These are phyloP conservation scores for Cepaea nemoralis DNA, from an alignment of 1,140 invertebrate species.

Conservation along the genomic window DNA sequence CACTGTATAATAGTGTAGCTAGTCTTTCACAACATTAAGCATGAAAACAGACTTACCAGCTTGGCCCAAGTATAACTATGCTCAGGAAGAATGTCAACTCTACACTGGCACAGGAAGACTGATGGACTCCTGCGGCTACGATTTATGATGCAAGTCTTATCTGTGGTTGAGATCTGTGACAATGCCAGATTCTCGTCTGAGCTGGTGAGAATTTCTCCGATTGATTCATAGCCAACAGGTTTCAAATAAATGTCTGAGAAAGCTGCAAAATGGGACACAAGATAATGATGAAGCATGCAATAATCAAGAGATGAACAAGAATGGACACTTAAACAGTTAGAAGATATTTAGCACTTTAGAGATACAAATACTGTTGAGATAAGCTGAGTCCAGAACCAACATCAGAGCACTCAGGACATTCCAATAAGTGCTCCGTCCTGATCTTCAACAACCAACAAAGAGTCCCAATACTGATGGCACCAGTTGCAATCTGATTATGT, in stretches of 20 bases:
- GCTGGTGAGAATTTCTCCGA: constrained; percentile 59
- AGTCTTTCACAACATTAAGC: no score
- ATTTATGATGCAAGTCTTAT: constrained; percentile 60
- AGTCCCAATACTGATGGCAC: no score
- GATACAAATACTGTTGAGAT: no score
- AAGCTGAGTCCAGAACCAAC: no score
- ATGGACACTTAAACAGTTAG: no score
- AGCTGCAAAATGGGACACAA: constrained; percentile 46
- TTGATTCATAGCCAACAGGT: constrained; percentile 44
- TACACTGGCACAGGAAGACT: constrained; percentile 56
- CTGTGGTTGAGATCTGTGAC: constrained; percentile 46
- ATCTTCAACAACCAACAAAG: no score
- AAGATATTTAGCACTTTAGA: no score
- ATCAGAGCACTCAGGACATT: no score
- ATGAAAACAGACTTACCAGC: constrained; percentile 56
- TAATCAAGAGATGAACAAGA: no score
- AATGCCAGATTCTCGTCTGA: constrained; percentile 45
- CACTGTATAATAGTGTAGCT: no score
- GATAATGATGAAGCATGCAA: not conserved
- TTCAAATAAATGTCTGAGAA: constrained; percentile 57
- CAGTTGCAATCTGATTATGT: no score
- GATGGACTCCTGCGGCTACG: constrained; percentile 41
- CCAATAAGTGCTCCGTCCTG: no score
- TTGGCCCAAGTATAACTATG: constrained; percentile 58
- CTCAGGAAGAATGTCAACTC: constrained; percentile 54